These are phyloP conservation scores for Vimba vimba DNA, from an alignment of 2,113 vertebrate species.

Conservation along the genomic window DNA sequence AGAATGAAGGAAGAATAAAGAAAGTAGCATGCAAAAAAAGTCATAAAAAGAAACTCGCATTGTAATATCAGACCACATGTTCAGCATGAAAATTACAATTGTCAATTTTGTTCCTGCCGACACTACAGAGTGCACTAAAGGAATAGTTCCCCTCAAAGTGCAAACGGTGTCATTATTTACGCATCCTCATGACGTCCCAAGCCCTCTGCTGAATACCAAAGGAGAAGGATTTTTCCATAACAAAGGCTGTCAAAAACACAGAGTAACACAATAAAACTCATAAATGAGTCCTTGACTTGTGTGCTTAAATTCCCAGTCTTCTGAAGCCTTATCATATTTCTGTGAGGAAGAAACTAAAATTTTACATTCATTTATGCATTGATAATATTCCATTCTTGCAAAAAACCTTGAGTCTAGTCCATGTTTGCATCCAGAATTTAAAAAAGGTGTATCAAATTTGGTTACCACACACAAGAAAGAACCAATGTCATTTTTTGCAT, in stretches of 20 bases:
- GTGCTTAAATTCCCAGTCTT: background rate
- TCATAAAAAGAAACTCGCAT: background rate
- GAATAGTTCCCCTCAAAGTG: background rate
- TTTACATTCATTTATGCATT: background rate
- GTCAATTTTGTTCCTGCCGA: background rate
- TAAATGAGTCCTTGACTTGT: background rate
- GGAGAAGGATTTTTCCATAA: background rate
- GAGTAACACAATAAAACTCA: background rate
- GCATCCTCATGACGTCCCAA: background rate
- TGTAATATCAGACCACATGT: constrained; percentile 6
- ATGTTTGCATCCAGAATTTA: too few species aligned
- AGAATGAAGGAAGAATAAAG: constrained; percentile 4
- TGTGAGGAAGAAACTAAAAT: background rate
- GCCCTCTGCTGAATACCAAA: background rate
- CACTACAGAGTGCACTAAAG: background rate
- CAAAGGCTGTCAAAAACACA: background rate
- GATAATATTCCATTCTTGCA: background rate
- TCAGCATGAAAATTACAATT: constrained; percentile 23
- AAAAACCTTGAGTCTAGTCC: background rate
- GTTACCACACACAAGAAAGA: background rate
- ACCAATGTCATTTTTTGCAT: background rate
- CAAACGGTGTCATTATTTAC: background rate
- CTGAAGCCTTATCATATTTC: background rate
- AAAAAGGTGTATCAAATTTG: background rate
- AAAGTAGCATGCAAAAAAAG: background rate